Evolutionary conservation across 2,888 invertebrate species (phyloP), one percentile per base, ranked within the genome.

Genomic region (Epinotia bilunana): DNA sequence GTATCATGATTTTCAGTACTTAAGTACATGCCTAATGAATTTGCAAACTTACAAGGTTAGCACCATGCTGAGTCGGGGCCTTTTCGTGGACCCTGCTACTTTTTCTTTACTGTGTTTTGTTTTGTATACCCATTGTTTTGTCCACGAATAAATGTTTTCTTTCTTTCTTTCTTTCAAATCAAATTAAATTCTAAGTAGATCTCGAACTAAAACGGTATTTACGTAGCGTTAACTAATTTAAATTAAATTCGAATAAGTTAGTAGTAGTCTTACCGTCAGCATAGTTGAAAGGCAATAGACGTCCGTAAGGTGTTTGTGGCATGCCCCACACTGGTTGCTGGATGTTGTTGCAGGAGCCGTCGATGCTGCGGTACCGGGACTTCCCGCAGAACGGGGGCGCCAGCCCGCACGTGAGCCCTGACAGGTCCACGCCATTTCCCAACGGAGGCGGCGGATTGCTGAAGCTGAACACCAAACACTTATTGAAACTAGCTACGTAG

Each of bases 321-420:
- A 95, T 95, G 16, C 99, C 99, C 95, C 97, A 96, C 9, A 96
- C 95, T 0, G 99, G 98, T 80, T 97, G 95, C 76, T 95, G 93
- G 67, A 97, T 90, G 89, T 99, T 99, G 89, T 99, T 99, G 87
- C 99, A 99, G 0, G 98, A 96, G 0, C 99, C 99, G 87, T 99
- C 99, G 77, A 97, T 95, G 0, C 97, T 78, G 20, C 94, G 94
- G 88, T 98, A 99, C 69, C 96, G 95, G 0, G 95, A 91, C 49
- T 94, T 91, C 13, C 89, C 82, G 78, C 95, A 95, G 77, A 89
- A 87, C 0, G 93, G 87, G 0, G 94, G 94, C 0, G 92, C 83
- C 0, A 92, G 83, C 0, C 95, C 95, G 81, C 95, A 95, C 0
- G 94, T 94, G 74, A 89, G 87, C 0, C 92, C 86, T 0, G 90